Evolutionary conservation across 1,140 invertebrate genomes (phyloP), one percentile per base, ranked within the genome.

Genomic region (Mizuhopecten yessoensis): DNA sequence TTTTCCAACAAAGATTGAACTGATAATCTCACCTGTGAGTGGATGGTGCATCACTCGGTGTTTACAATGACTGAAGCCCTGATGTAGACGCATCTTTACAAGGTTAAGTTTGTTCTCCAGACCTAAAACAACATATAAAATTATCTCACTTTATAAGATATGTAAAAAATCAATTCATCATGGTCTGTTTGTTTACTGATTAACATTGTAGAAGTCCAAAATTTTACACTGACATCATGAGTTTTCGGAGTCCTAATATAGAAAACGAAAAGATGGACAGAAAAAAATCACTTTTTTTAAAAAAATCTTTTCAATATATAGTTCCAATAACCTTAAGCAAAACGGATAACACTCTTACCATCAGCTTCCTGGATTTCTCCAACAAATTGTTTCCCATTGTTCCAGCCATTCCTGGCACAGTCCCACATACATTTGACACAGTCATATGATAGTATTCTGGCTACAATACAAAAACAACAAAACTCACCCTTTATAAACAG

Each of bases 61-160:
- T 75, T 29, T 75, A 75, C 57, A 75, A 29, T 75, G 57, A 75
- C 57, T 75, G 57, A 75, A n/a, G 57, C 57, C 57, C n/a, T 75
- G 57, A 75, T 75, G 57, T 29, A 75, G 57, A 17, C 57, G 57
- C 23, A 29, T 0, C 57, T 75, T 75, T n/a, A 75, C 57, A 3
- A 75, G 2, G 57, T 75, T 75, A 9, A 75, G 9, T 75, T 75
- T 75, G n/a, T 75, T 75, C 57, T 75, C 57, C 57, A 75, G 11
- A 75, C 57, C 57, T 75, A n/a, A 75, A 75, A 75, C 17, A 75
- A 75, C 5, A n/a, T 29, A 75, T 13, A 45, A 5, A 39, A 39
- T n/a, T n/a, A n/a, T n/a, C n/a, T n/a, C n/a, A n/a, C n/a, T n/a
- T n/a, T n/a, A n/a, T n/a, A n/a, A n/a, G n/a, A n/a, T n/a, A n/a